Evolutionary conservation across 1,140 invertebrate genomes (phyloP), one percentile per base, ranked within the genome.

Genomic region (Linepithema humile): DNA sequence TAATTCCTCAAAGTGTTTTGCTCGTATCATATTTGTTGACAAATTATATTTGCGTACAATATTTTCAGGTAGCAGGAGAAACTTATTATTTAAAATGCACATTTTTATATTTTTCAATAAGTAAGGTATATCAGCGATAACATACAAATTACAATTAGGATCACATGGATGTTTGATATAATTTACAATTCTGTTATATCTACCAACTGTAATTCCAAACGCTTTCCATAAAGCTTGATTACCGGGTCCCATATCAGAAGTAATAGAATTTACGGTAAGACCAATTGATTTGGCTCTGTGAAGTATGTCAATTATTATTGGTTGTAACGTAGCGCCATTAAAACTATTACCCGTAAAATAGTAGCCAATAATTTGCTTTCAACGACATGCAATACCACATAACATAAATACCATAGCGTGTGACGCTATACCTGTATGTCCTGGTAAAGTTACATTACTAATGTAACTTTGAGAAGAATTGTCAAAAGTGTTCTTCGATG

Each of bases 341-440:
- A 70, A 69, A 17, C 62, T 40, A 40, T 62, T 69, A 45, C 62
- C 23, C n/a, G 77, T 87, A 43, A 75, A 82, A 67, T 87, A 50
- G 65, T 82, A 84, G 1, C 55, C 70, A 20, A 87, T 77, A 38
- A 82, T 60, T 53, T 87, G 83, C 45, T 87, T 87, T 83, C 77
- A 87, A n/a, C 77, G 20, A 70, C 43, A 26, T 55, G 43, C 55
- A 59, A 82, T 45, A 45, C 83, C 83, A 17, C 40, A 60, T 59
- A 84, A 53, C 59, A 85, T 75, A 82, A 85, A 85, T 35, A 85
- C 77, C 15, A 87, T 53, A 23, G 45, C 75, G 17, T 87, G 77
- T 23, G 50, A 70, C n/a, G 83, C 77, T 38, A 50, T 59, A 75
- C 45, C 73, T 43, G 69, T 50, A 53, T 45, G 60, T 29, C 38